Conservation (phyloP, 2,888 invertebrate species). For the Sicus ferrugineus region DNA sequence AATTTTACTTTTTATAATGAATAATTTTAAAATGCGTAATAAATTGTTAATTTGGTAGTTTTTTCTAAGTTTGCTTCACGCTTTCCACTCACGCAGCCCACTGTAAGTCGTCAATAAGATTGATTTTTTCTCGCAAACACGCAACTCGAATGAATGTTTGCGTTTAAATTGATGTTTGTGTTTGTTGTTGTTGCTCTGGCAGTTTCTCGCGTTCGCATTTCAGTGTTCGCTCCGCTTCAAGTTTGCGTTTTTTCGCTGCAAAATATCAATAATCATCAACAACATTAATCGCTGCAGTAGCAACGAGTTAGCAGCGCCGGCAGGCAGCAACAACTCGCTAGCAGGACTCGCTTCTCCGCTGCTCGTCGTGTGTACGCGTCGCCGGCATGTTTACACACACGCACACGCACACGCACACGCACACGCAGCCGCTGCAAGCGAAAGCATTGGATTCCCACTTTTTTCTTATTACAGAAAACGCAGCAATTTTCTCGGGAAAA, state of each 20-base stretch:
- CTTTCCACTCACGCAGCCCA: background rate
- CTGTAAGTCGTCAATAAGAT: constrained; percentile 36
- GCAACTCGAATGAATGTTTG: constrained; percentile 51
- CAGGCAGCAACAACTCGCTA: constrained; percentile 6
- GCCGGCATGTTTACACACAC: background rate
- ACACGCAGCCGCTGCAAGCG: constrained; percentile 8
- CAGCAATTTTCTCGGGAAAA: constrained; percentile 28
- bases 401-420: background rate
- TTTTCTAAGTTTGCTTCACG: background rate
- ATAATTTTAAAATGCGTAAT: too few relatives aligned
- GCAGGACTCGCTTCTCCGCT: background rate
- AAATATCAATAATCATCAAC: constrained; percentile 31
- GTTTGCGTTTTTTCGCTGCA: background rate
- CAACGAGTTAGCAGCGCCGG: background rate
- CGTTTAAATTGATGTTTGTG: constrained; percentile 37
- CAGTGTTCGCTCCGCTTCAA: background rate
- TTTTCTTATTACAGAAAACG: background rate
- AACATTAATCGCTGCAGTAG: constrained; percentile 13
- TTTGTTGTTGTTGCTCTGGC: constrained; percentile 8
- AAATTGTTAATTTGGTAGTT: too few relatives aligned
- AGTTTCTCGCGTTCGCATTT: background rate
- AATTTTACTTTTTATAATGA: too few relatives aligned
- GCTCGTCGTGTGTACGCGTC: background rate
- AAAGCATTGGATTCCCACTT: constrained; percentile 28
- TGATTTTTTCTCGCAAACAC: constrained; percentile 49